phyloP scores from a whole-genome alignment of 23 tunicate species.

The Aplidium turbinatum region DNA sequence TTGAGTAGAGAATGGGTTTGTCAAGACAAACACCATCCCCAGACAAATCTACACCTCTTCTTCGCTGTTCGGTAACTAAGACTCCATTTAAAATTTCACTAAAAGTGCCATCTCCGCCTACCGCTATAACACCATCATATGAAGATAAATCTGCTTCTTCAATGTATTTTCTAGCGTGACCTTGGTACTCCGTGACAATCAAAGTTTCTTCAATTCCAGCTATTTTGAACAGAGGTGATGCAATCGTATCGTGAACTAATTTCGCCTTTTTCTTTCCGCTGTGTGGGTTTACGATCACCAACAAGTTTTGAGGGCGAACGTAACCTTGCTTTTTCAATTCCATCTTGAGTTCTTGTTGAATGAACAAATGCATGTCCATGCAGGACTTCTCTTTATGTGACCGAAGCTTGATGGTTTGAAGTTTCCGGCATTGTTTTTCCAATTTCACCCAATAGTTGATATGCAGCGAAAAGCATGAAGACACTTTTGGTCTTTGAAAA shows the following conservation, averaged over 20 bases:
- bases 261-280: conserved; percentile 51
- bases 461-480: too few relatives aligned
- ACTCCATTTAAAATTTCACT: conserved; percentile 66
- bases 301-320: conserved; percentile 42
- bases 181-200: conserved; percentile 38
- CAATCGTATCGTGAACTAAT: conserved; percentile 30
- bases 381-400: too few relatives aligned
- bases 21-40: background rate
- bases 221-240: conserved; percentile 35
- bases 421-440: too few relatives aligned
- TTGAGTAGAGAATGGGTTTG: background rate
- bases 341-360: too few relatives aligned
- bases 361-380: too few relatives aligned
- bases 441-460: too few relatives aligned
- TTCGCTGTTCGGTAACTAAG: conserved; percentile 31
- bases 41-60: background rate
- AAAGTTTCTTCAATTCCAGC: conserved; percentile 38
- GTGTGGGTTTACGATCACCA: conserved; percentile 63
- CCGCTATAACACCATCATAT: conserved; percentile 64
- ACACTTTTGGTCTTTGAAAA: too few relatives aligned
- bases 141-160: conserved; percentile 39
- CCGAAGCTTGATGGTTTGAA: too few relatives aligned
- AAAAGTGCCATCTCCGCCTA: conserved; percentile 77
- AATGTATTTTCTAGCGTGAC: conserved; percentile 53
- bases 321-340: too few relatives aligned